Percentiles rank a stretch among this genome's conserved stretches.
These are phyloP conservation scores for Dolichoris vasculosae DNA, from an alignment of 1,140 invertebrate species.

Conservation along the genomic window DNA sequence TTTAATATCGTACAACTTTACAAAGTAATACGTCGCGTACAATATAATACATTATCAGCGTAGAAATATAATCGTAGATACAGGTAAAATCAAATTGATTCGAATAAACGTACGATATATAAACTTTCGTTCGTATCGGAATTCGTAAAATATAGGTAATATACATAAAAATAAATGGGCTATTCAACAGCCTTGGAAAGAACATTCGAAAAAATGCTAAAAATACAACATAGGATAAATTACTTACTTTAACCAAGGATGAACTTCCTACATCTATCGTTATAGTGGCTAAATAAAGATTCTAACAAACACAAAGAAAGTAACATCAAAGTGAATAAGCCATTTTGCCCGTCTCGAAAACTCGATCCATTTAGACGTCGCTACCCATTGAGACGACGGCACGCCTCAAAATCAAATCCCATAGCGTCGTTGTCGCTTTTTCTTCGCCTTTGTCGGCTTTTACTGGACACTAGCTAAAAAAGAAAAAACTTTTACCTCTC, in stretches of 20 bases:
- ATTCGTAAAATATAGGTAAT: too few species aligned
- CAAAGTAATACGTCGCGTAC: too few species aligned
- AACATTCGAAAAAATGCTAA: neutral
- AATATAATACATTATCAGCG: too few species aligned
- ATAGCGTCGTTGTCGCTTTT: constrained; percentile 1
- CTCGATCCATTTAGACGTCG: constrained; percentile 45
- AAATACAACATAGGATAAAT: neutral
- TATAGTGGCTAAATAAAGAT: constrained; percentile 26
- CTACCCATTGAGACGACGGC: constrained; percentile 29
- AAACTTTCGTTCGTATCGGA: too few species aligned
- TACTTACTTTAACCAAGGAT: neutral
- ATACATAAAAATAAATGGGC: neutral
- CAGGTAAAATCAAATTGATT: too few species aligned
- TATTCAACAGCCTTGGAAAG: neutral
- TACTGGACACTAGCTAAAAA: constrained; percentile 26
- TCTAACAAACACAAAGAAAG: constrained; percentile 14
- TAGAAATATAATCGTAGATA: too few species aligned
- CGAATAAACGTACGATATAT: too few species aligned
- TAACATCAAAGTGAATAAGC: constrained; percentile 47
- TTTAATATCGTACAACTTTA: too few species aligned
- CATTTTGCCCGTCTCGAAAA: constrained; percentile 30
- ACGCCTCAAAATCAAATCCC: constrained; percentile 43
- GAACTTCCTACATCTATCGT: constrained; percentile 28
- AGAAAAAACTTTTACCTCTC: constrained; percentile 50
- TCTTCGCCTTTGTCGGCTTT: constrained; percentile 5